A percentile compares a stretch with the other conserved stretches of the same genome.
Conservation (phyloP, 2,113 vertebrate genomes). For the Aythya baeri region DNA sequence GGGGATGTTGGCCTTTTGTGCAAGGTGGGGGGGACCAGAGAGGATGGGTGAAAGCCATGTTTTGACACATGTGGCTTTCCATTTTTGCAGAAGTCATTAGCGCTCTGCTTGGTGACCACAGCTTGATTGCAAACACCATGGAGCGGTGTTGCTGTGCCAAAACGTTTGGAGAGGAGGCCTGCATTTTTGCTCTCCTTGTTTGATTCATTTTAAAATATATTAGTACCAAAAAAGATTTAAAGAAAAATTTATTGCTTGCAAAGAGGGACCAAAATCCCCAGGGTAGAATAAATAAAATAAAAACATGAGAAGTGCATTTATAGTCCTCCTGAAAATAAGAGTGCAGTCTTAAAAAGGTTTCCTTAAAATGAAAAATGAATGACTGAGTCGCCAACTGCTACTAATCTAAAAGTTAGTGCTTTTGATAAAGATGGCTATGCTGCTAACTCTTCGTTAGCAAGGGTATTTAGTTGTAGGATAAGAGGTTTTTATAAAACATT, state of each 20-base stretch:
- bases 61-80: conserved; percentile 54
- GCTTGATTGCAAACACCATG: conserved; percentile 58
- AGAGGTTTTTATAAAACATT: conserved; percentile 57
- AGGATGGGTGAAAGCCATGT: neutral
- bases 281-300: conserved; percentile 79
- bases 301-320: conserved; percentile 80
- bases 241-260: conserved; percentile 76
- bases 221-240: conserved; percentile 75
- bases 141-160: conserved; percentile 66
- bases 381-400: conserved; percentile 69
- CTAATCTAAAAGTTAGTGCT: conserved; percentile 73
- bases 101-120: conserved; percentile 68
- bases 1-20: neutral
- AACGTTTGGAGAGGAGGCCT: conserved; percentile 60
- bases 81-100: conserved; percentile 70
- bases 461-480: conserved; percentile 53
- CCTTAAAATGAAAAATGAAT: conserved; percentile 79
- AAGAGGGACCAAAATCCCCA: conserved; percentile 72
- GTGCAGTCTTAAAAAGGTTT: conserved; percentile 74
- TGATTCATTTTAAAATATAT: conserved; percentile 71
- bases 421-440: conserved; percentile 58
- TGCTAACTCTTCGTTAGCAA: conserved; percentile 58
- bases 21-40: neutral
- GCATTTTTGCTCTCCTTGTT: conserved; percentile 59
- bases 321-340: conserved; percentile 75